Base-by-base conservation (phyloP, 2,797 vertebrate genomes). In the Paguma larvata region DNA sequence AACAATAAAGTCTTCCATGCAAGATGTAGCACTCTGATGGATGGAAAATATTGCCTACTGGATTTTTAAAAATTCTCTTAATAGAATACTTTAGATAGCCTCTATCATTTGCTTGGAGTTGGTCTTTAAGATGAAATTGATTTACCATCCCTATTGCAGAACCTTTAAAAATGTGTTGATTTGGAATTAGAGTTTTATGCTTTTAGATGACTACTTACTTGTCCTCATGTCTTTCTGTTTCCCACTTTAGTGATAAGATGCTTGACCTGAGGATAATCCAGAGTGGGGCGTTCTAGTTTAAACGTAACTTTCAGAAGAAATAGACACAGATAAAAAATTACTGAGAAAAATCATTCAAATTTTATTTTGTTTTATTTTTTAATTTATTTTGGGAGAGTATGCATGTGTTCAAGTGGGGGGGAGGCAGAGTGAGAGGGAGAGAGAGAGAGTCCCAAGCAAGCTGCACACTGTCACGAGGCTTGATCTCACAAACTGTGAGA, bases 311-410 rank as follows among this genome's bases (percentile, higher is more conserved):
- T 70, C 27, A 38, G 62, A 94, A 92, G 51, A 75, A 63, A 27
- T 51, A 84, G 27, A 14, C 23, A 48, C 9, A 67, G 72, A 13
- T 38, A 62, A 75, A 93, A 51, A 72, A 8, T 46, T 90, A 32
- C 32, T 91, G 53, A 93, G 63, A 87, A 96, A 85, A 91, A 56
- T 83, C 59, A 63, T 15, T 87, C 38, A 67, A 75, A 48, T 91
- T 87, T 90, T 73, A 19, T 44, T 63, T 34, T 68, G 34, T 19
- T 65, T 65, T 65, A 13, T 65, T 65, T 27, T 63, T 30, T 46
- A 8, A 32, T 65, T 32, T 32, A 32, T 65, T 65, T 30, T 65
- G 56, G 23, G 56, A 59, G 56, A 59, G 21, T 21, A 59, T 10
- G 21, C 56, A 59, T 3, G 56, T 59, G 21, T 59, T 8, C 56